A percentile compares a stretch with the other conserved stretches of the same genome.
Evolutionary conservation across 2,888 invertebrate species (phyloP).

Genomic region (Erebia aethiops): DNA sequence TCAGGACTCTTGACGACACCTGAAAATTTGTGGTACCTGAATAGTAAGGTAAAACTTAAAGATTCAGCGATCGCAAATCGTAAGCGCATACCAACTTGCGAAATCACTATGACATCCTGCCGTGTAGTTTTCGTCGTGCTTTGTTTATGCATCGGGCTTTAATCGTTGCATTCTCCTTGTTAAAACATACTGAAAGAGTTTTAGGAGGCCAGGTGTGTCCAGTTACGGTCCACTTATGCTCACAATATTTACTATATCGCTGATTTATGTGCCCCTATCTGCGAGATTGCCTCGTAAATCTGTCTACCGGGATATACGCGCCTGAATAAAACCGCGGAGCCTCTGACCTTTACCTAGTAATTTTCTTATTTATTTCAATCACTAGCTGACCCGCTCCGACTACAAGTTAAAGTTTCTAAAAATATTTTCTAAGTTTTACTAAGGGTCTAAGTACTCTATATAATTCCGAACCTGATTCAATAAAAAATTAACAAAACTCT

Average conservation of each 20-base stretch:
- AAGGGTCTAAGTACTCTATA: no score
- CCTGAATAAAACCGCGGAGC: slow-evolving; percentile 20
- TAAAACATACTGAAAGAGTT: slow-evolving; percentile 15
- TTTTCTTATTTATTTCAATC: not conserved
- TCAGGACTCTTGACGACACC: no score
- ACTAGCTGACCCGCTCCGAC: no score
- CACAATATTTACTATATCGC: slow-evolving; percentile 42
- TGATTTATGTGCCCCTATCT: slow-evolving; percentile 39
- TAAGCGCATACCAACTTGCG: no score
- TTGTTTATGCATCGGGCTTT: not conserved
- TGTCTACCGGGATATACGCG: slow-evolving; percentile 17
- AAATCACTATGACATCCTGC: no score
- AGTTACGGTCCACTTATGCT: slow-evolving; percentile 27
- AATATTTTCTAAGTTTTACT: no score
- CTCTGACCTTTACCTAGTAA: slow-evolving; percentile 9
- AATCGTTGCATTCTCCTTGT: not conserved
- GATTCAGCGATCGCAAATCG: no score
- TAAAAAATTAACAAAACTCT: no score
- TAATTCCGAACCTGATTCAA: no score
- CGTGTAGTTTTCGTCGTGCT: not conserved
- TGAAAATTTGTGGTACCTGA: no score
- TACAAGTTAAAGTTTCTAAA: no score
- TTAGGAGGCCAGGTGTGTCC: slow-evolving; percentile 22
- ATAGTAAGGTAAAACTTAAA: no score
- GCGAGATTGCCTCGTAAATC: slow-evolving; percentile 39